These are phyloP conservation scores for Spea multiplicata DNA, from an alignment of 2,113 vertebrate species.

Conservation along the genomic window DNA sequence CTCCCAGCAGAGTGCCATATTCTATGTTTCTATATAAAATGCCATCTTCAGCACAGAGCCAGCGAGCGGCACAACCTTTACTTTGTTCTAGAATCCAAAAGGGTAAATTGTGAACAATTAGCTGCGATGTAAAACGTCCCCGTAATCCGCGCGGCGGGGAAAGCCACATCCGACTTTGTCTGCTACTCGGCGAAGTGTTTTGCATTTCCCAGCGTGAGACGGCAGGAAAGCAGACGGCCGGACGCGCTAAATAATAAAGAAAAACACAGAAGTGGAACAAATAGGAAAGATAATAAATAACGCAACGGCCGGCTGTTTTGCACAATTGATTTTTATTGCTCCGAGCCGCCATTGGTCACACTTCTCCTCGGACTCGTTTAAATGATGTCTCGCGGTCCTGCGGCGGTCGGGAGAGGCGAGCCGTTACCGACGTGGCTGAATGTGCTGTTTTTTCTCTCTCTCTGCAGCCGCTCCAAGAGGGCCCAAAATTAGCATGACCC, in stretches of 20 bases:
- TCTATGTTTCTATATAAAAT: no score
- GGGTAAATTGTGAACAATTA: slow-evolving; percentile 39
- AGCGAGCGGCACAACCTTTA: not conserved
- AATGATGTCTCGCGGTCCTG: not conserved
- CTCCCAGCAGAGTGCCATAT: no score
- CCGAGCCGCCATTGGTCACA: slow-evolving; percentile 15
- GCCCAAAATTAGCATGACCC: slow-evolving; percentile 81
- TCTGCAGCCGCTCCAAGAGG: slow-evolving; percentile 83
- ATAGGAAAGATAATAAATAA: slow-evolving; percentile 15
- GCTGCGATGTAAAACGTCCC: not conserved
- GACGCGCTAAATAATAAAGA: slow-evolving; percentile 18
- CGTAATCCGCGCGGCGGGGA: slow-evolving; percentile 4
- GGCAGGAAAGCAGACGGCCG: slow-evolving; percentile 12
- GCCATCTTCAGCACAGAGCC: not conserved
- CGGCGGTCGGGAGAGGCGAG: not conserved
- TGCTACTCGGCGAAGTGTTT: not conserved
- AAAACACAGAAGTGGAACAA: slow-evolving; percentile 28
- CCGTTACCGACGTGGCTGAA: not conserved
- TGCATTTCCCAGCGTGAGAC: slow-evolving; percentile 16
- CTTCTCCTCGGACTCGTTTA: not conserved
- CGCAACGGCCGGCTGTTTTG: slow-evolving; percentile 32
- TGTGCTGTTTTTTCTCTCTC: slow-evolving; percentile 7
- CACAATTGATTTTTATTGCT: slow-evolving; percentile 41
- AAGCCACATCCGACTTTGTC: not conserved
- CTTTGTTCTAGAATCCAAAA: not conserved